Evolutionary conservation across 2,888 invertebrate genomes (phyloP), one percentile per base, ranked within the genome.

Genomic region (Hybos culiciformis): DNA sequence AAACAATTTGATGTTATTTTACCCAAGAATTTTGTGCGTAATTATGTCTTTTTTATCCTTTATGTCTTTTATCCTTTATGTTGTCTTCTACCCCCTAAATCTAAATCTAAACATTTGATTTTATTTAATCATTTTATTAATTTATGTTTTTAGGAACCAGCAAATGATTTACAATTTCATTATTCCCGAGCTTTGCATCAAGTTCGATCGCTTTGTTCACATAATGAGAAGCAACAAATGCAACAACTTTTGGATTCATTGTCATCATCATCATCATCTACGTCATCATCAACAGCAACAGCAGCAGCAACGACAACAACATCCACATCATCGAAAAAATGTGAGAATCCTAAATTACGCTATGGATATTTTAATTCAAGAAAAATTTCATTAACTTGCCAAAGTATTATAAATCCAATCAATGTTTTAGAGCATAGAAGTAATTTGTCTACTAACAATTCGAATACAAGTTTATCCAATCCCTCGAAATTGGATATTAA

Each of bases 331-430:
- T 31, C 39, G 4, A 44, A 46, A 39, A 31, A 40, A 32, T 17
- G 32, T 15, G 17, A 29, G 29, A 29, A 29, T 29, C 29, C 29
- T n/a, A 59, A 57, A 44, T 55, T 56, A 44, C 61, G 61, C 37
- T 53, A 57, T 45, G 61, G 63, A 50, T 61, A 62, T 53, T 51
- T 63, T 50, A 63, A 59, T 49, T 71, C 72, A 48, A 67, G 82
- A 53, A 80, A 80, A 68, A 81, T 81, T 55, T 80, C 80, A 53
- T 71, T 82, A 53, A 81, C 81, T 8, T 80, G 81, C 61, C 78
- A 78, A 62, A 77, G 77, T 52, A 29, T 29, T n/a, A 29, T n/a
- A 29, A 29, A 29, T 29, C 29, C 29, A n/a, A 29, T n/a, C 12
- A 29, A 29, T 29, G n/a, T 29, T 29, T 29, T 29, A 29, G 29